phyloP scores from a whole-genome alignment of 2,888 invertebrate species.

The Hyposoter dolosus region DNA sequence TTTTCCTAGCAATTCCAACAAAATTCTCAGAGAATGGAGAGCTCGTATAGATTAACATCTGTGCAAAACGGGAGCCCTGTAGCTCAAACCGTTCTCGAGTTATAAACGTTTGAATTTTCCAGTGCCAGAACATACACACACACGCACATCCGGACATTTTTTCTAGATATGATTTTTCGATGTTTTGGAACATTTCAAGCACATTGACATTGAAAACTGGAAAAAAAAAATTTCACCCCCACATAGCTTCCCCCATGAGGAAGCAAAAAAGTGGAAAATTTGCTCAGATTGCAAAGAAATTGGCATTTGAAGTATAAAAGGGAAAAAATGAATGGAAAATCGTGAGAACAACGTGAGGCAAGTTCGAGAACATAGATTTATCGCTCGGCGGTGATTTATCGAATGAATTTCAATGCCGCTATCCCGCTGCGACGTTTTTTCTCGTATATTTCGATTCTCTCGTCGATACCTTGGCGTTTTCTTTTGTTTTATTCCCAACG shows the following conservation, averaged over 20 bases:
- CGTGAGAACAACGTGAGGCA: conserved; percentile 55
- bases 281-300: conserved; percentile 19
- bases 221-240: too few species aligned
- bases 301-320: conserved; percentile 41
- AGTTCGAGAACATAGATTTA: conserved; percentile 41
- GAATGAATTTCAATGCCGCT: conserved; percentile 58
- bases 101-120: too few species aligned
- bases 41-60: too few species aligned
- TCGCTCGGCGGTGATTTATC: conserved; percentile 61
- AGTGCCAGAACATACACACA: too few species aligned
- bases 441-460: conserved; percentile 51
- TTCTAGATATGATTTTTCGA: too few species aligned
- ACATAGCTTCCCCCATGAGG: not conserved
- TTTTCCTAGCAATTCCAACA: too few species aligned
- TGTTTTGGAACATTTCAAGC: too few species aligned
- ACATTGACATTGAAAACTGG: too few species aligned
- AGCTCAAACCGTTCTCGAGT: too few species aligned
- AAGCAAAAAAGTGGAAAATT: not conserved
- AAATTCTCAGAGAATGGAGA: too few species aligned
- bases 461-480: conserved; percentile 29
- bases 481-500: conserved; percentile 55
- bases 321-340: conserved; percentile 54
- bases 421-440: conserved; percentile 42
- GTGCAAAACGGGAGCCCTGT: too few species aligned
- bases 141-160: too few species aligned